These are phyloP conservation scores for Crematogaster levior DNA, from an alignment of 2,888 invertebrate genomes.

Conservation along the genomic window DNA sequence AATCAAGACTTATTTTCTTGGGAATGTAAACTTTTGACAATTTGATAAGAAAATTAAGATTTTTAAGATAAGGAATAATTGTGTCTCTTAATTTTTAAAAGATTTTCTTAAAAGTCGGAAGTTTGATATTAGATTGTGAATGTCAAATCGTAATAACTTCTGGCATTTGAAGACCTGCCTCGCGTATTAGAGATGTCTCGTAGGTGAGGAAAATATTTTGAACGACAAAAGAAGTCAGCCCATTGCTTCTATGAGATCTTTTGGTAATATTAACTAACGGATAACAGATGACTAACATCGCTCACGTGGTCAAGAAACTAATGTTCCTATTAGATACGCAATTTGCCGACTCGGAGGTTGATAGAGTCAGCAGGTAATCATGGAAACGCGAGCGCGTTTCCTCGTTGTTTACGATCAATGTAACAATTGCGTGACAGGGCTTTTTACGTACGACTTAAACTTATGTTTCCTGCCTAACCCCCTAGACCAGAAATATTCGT, in stretches of 20 bases:
- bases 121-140: not conserved
- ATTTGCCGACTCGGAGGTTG: slow-evolving; percentile 46
- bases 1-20: not conserved
- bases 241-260: not conserved
- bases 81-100: not conserved
- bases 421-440: slow-evolving; percentile 30
- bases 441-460: slow-evolving; percentile 3
- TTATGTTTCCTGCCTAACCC: not conserved
- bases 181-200: not conserved
- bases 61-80: not conserved
- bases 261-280: slow-evolving; percentile 25
- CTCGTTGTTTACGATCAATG: slow-evolving; percentile 26
- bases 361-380: slow-evolving; percentile 52
- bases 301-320: slow-evolving; percentile 53
- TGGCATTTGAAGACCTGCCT: not conserved
- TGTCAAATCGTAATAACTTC: not conserved
- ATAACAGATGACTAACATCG: slow-evolving; percentile 61
- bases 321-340: slow-evolving; percentile 60
- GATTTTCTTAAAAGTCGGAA: not conserved
- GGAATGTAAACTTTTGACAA: not conserved
- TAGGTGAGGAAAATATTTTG: not conserved
- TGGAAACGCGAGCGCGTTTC: slow-evolving; percentile 46
- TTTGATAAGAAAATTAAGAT: not conserved
- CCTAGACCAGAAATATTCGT: not conserved
- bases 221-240: not conserved